Evolutionary conservation across 2,113 vertebrate species (phyloP), one percentile per base, ranked within the genome.

Genomic region (Vireo altiloquus): DNA sequence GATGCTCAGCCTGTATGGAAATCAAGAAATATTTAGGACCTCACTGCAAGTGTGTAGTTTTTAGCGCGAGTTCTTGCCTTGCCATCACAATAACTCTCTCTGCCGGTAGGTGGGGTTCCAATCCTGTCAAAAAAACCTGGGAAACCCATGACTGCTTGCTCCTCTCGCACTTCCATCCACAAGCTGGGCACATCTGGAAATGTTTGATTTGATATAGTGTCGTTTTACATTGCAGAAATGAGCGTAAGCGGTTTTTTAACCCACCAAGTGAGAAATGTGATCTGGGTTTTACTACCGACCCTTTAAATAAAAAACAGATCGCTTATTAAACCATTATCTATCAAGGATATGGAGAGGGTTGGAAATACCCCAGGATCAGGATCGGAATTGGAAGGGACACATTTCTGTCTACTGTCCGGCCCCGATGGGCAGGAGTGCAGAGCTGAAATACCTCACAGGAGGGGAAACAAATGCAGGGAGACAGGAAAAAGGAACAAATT

Each of bases 151-250:
- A 39, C 15, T 11, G 69, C 87, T 83, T 3, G 23, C 85, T 97
- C 61, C 87, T 71, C 91, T 90, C 83, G 63, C 70, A 27, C 97
- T 69, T 92, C 75, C 94, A 91, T 28, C 33, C 90, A 50, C 97
- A 98, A 97, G 98, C 98, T 98, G 98, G 97, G 98, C 98, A 99
- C 99, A 99, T 99, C 99, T 99, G 99, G 99, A 99, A 99, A 99
- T 99, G 99, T 99, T 99, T 99, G 99, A 99, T 99, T 99, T 99
- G 99, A 99, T 99, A 98, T 99, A 99, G 99, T 99, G 99, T 99
- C 99, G 98, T 99, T 99, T 99, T 99, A 99, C 99, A 98, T 99
- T 99, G 99, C 98, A 99, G 98, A 99, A 99, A 99, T 99, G 99
- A 99, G 99, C 98, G 94, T 98, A 98, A 99, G 99, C 98, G 98